Conservation (phyloP, 2,888 invertebrate species). For the Heliconius cydno region DNA sequence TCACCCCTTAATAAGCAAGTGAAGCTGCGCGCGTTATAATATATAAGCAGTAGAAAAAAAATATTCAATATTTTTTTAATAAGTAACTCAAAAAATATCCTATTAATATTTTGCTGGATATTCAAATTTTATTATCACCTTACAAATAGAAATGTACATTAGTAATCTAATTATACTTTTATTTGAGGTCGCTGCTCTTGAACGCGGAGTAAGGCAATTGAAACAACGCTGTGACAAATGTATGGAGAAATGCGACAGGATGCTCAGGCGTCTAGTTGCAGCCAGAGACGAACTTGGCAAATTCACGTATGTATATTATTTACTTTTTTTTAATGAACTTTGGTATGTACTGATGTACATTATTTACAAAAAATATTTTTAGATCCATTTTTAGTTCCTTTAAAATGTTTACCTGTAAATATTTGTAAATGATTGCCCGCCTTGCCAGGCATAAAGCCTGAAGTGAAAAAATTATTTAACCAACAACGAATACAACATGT, state of each 20-base stretch:
- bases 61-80: too few relatives aligned
- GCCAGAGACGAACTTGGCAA: conserved; percentile 95
- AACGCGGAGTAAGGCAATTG: conserved; percentile 92
- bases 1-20: too few relatives aligned
- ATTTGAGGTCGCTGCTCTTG: conserved; percentile 88
- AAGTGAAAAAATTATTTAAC: too few relatives aligned
- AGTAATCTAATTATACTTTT: not conserved
- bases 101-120: too few relatives aligned
- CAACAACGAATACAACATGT: too few relatives aligned
- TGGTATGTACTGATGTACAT: not conserved
- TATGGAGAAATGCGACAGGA: conserved; percentile 90
- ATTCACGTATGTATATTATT: conserved; percentile 82
- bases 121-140: too few relatives aligned
- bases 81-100: too few relatives aligned
- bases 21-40: too few relatives aligned
- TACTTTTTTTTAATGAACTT: not conserved
- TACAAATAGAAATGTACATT: not conserved
- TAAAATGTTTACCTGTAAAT: not conserved
- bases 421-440: too few relatives aligned
- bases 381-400: not conserved
- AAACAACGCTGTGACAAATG: conserved; percentile 92
- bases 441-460: too few relatives aligned
- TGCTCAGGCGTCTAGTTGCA: conserved; percentile 89
- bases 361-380: not conserved
- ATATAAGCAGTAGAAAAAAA: too few relatives aligned